Percentiles rank a stretch among this genome's conserved stretches.
Conservation (phyloP, 2,113 vertebrate species). For the Caloenas nicobarica region DNA sequence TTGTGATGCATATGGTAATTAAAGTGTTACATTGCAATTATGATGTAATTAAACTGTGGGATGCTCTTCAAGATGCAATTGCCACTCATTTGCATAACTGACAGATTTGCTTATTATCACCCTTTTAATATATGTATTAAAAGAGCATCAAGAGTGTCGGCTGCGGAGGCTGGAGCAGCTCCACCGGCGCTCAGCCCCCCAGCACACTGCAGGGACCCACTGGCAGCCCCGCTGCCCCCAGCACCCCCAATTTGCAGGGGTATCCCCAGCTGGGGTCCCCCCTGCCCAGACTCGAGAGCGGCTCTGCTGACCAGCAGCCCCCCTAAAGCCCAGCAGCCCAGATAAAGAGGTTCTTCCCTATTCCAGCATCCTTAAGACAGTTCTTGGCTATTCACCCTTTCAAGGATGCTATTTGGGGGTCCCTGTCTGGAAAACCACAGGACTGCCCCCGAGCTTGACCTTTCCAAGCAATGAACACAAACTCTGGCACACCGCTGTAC, state of each 20-base stretch:
- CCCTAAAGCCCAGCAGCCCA: neutral
- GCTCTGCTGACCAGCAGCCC: neutral
- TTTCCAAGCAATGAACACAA: neutral
- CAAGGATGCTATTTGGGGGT: neutral
- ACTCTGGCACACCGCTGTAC: neutral
- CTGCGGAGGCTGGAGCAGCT: neutral
- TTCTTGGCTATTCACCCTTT: neutral
- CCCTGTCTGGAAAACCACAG: neutral
- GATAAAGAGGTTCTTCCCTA: neutral
- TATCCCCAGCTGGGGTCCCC: neutral
- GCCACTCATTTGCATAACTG: constrained; percentile 64
- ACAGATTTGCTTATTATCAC: constrained; percentile 68
- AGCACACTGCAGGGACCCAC: neutral
- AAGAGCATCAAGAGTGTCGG: constrained; percentile 30
- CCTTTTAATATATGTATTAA: constrained; percentile 65
- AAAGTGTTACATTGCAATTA: constrained; percentile 72
- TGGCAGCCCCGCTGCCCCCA: neutral
- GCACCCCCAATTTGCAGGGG: too few relatives aligned
- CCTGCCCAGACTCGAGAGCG: rapidly evolving
- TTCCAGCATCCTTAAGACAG: neutral
- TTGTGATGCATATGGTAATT: constrained; percentile 67
- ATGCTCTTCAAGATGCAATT: constrained; percentile 72
- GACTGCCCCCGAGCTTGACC: neutral
- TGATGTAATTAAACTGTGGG: constrained; percentile 73
- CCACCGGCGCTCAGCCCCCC: neutral